Conservation (phyloP, 2,888 invertebrate species). For the Epistrophe eligans region DNA sequence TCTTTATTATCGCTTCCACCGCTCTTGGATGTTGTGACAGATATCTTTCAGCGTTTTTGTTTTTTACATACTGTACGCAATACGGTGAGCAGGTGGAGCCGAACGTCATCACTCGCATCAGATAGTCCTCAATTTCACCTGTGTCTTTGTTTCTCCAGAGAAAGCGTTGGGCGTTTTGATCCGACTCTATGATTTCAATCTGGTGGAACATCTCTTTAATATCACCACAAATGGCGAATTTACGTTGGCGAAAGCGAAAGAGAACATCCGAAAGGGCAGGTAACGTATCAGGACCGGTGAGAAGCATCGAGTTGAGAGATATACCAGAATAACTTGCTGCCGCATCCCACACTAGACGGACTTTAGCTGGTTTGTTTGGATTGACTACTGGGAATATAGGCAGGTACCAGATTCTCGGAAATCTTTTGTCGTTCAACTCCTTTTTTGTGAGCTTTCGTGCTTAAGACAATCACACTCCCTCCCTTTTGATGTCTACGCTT, state of each 20-base stretch:
- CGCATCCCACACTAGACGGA: conserved; percentile 79
- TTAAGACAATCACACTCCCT: no score
- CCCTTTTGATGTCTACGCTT: no score
- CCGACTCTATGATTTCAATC: conserved; percentile 75
- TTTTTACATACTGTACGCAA: conserved; percentile 53
- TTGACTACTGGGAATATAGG: conserved; percentile 76
- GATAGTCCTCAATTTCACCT: conserved; percentile 45
- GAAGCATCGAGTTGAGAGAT: conserved; percentile 78
- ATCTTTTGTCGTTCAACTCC: neutral
- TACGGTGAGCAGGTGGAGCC: conserved; percentile 73
- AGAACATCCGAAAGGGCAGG: conserved; percentile 79
- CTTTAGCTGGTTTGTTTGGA: conserved; percentile 77
- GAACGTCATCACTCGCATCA: conserved; percentile 74
- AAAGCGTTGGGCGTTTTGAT: conserved; percentile 77
- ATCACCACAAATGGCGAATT: conserved; percentile 78
- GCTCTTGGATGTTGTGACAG: conserved; percentile 33
- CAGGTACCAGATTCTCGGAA: conserved; percentile 76
- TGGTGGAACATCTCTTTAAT: conserved; percentile 79
- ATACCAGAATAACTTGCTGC: conserved; percentile 77
- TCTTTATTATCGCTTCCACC: conserved; percentile 24
- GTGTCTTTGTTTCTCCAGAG: conserved; percentile 73
- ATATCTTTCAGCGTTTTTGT: conserved; percentile 26
- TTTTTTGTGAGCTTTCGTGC: neutral
- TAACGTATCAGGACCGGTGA: conserved; percentile 79
- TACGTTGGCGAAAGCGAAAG: conserved; percentile 80